Percentiles rank a stretch among this genome's conserved stretches.
Evolutionary conservation across 2,797 vertebrate genomes (phyloP).

Genomic region (Sibirionetta formosa): DNA sequence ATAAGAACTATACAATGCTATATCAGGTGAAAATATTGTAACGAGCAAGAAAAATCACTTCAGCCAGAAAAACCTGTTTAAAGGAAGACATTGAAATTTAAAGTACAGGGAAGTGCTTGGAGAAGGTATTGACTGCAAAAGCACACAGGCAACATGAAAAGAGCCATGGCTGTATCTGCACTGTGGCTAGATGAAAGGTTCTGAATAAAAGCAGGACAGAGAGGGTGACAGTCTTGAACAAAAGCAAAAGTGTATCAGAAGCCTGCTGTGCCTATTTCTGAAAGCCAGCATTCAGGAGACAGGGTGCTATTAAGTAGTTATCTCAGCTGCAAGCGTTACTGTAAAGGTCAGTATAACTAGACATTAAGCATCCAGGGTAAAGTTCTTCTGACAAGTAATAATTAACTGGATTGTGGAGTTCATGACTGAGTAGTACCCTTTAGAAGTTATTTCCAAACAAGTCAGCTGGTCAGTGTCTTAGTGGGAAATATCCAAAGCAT

Average conservation of each 20-base stretch:
- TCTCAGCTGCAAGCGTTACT: background rate
- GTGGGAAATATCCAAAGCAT: slow-evolving; percentile 10
- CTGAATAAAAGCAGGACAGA: background rate
- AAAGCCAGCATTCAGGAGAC: background rate
- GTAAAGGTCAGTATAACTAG: slow-evolving; percentile 44
- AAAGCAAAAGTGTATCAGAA: background rate
- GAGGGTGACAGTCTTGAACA: background rate
- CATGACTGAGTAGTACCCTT: slow-evolving; percentile 6
- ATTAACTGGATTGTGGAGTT: slow-evolving; percentile 12
- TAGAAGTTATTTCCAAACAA: slow-evolving; percentile 19
- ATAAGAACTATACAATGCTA: background rate
- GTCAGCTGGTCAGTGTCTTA: background rate
- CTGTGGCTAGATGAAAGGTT: background rate
- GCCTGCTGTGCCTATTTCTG: background rate
- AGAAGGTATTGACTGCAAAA: background rate
- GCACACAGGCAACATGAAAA: background rate
- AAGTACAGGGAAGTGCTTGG: background rate
- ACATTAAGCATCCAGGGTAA: background rate
- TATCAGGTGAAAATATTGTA: background rate
- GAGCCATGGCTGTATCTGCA: background rate
- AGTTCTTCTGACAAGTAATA: slow-evolving; percentile 28
- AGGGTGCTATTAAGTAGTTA: background rate
- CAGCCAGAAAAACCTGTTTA: background rate
- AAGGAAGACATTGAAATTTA: background rate
- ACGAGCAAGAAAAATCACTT: background rate